Evolutionary conservation across 1,140 invertebrate genomes (phyloP).

Genomic region (Asobara japonica): DNA sequence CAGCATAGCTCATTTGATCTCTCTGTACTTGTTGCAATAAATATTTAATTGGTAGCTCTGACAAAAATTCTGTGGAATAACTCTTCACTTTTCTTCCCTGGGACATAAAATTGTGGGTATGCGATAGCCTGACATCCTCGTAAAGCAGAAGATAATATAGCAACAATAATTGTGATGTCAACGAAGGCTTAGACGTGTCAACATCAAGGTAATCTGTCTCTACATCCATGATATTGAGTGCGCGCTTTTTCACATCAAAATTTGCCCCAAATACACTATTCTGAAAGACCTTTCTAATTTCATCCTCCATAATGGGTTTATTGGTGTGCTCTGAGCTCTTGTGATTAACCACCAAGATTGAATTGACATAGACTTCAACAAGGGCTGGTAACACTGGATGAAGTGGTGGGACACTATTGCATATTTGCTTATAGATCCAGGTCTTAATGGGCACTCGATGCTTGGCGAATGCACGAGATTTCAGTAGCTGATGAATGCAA

Average conservation of each 20-base stretch:
- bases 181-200: conserved; percentile 72
- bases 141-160: conserved; percentile 94
- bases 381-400: conserved; percentile 94
- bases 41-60: conserved; percentile 94
- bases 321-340: conserved; percentile 84
- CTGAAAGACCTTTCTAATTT: conserved; percentile 88
- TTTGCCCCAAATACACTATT: conserved; percentile 78
- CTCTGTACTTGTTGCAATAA: conserved; percentile 92
- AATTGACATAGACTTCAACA: conserved; percentile 95
- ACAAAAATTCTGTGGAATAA: conserved; percentile 89
- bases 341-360: conserved; percentile 83
- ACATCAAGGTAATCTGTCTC: conserved; percentile 70
- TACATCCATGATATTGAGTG: conserved; percentile 60
- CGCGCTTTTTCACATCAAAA: conserved; percentile 71
- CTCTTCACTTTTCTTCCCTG: conserved; percentile 82
- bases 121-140: conserved; percentile 87
- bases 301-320: conserved; percentile 90
- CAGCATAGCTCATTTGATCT: conserved; percentile 89
- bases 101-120: conserved; percentile 76
- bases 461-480: conserved; percentile 95
- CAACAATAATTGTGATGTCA: conserved; percentile 89
- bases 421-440: conserved; percentile 96
- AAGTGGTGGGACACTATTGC: conserved; percentile 83
- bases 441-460: conserved; percentile 94
- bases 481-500: conserved; percentile 95